Evolutionary conservation across 2,888 invertebrate species (phyloP).

Genomic region (Phlogophora meticulosa): DNA sequence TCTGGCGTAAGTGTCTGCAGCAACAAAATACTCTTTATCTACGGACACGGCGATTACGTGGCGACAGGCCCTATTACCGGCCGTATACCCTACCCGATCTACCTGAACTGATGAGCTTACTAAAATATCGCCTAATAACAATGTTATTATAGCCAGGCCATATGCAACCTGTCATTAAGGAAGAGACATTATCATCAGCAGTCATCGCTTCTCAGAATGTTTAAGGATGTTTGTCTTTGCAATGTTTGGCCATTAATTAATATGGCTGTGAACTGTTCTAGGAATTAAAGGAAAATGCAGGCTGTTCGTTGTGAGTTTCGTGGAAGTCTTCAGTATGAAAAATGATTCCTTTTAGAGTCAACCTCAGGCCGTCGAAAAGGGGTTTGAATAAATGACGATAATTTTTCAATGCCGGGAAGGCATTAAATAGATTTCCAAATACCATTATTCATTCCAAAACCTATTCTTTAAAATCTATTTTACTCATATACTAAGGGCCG

Average conservation of each 20-base stretch:
- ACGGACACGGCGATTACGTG: conserved; percentile 75
- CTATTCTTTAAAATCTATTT: not conserved
- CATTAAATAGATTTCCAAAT: conserved; percentile 20
- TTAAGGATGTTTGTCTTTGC: conserved; percentile 56
- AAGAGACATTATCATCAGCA: conserved; percentile 55
- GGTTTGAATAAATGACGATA: conserved; percentile 19
- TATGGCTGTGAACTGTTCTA: conserved; percentile 30
- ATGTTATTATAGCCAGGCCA: conserved; percentile 49
- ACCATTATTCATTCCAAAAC: conserved; percentile 14
- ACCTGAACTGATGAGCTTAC: conserved; percentile 67
- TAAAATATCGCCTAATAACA: conserved; percentile 60
- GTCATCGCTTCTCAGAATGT: conserved; percentile 48
- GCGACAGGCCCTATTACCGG: conserved; percentile 77
- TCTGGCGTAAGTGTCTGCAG: conserved; percentile 47
- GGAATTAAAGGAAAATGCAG: conserved; percentile 34
- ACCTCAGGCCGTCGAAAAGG: conserved; percentile 13
- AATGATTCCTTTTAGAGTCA: conserved; percentile 7
- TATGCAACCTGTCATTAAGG: conserved; percentile 54
- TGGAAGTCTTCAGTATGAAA: conserved; percentile 22
- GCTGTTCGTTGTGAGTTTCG: conserved; percentile 12
- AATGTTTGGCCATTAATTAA: conserved; percentile 39
- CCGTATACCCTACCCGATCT: conserved; percentile 53
- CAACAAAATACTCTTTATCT: conserved; percentile 69
- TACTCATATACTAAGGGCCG: no score
- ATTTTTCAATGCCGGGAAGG: not conserved